Base-by-base conservation (phyloP, 92 coral and sea anemone species). In the Phenganax subtilis region DNA sequence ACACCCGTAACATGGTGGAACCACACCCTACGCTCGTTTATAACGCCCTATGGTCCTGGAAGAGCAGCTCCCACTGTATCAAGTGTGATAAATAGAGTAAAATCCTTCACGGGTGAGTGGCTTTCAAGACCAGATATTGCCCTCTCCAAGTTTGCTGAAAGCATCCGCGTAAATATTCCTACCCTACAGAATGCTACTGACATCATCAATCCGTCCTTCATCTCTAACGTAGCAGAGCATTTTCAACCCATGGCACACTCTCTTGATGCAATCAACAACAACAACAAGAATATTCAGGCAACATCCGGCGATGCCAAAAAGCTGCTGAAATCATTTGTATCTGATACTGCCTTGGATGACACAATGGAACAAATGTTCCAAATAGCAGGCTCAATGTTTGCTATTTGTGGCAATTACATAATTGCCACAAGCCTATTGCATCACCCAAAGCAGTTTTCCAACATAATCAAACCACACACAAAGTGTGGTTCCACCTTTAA, bases 121-220 rank as follows among this genome's bases (percentile, higher is more conserved):
- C 76, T 70, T 55, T 82, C 1, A 8, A 8, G 3, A 10, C 53
- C 16, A 82, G 27, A 82, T 8, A 54, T 71, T 8, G 85, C 77
- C 0, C 54, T 82, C 9, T 82, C 85, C 0, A 80, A 82, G 52
- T 71, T 7, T 16, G 80, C 85, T 0, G 80, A 82, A 5, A 82
- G 80, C 12, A 20, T 20, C 25, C 25, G 25, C 25, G 25, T 20
- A 20, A 20, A 82, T 28, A 15, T 71, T 3, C 47, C 57, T 1
- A 31, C 71, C 2, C 47, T 82, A 8, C 54, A 69, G 12, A 17
- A 82, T 0, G 27, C 12, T 1, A 11, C 8, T 4, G 15, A 31
- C 10, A 27, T 10, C 20, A n/a, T 12, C 27, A 27, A 63, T 12
- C 10, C n/a, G 2, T 6, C n/a, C 0, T 7, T 73, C 10, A 9